A percentile compares a stretch with the other conserved stretches of the same genome.
These are phyloP conservation scores for Castor canadensis DNA, from an alignment of 2,113 vertebrate species.

Conservation along the genomic window DNA sequence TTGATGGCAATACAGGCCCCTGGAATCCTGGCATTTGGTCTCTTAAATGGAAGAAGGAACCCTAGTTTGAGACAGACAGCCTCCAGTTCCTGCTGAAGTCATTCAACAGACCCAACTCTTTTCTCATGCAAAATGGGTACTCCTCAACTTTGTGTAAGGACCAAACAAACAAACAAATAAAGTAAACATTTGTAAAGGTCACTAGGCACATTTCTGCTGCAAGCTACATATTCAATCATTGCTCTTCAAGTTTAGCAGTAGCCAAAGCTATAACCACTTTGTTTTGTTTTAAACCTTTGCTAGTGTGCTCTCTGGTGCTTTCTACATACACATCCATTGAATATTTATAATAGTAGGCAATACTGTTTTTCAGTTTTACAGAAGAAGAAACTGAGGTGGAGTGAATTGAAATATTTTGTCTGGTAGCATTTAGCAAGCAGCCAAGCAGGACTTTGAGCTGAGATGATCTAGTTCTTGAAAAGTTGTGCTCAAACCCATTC, in stretches of 20 bases:
- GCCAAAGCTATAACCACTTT: background rate
- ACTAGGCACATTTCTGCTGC: background rate
- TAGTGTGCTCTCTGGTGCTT: background rate
- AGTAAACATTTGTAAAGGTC: background rate
- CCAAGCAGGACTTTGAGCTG: background rate
- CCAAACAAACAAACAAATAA: background rate
- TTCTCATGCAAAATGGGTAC: background rate
- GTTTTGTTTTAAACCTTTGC: background rate
- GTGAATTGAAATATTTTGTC: background rate
- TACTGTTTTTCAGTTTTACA: background rate
- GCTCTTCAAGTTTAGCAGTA: background rate
- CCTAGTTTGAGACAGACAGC: background rate
- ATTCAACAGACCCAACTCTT: background rate
- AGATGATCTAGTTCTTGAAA: background rate
- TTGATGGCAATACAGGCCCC: background rate
- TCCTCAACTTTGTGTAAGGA: background rate
- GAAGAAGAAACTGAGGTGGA: background rate
- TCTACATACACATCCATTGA: background rate
- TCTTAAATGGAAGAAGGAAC: background rate
- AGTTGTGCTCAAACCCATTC: background rate
- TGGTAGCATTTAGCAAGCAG: background rate
- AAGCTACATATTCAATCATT: background rate
- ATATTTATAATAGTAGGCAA: background rate
- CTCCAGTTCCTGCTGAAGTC: background rate
- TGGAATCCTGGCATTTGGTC: background rate